Percentiles rank a stretch among this genome's conserved stretches.
phyloP scores from a whole-genome alignment of 2,797 vertebrate genomes.

The Phrynocephalus vlangalii region DNA sequence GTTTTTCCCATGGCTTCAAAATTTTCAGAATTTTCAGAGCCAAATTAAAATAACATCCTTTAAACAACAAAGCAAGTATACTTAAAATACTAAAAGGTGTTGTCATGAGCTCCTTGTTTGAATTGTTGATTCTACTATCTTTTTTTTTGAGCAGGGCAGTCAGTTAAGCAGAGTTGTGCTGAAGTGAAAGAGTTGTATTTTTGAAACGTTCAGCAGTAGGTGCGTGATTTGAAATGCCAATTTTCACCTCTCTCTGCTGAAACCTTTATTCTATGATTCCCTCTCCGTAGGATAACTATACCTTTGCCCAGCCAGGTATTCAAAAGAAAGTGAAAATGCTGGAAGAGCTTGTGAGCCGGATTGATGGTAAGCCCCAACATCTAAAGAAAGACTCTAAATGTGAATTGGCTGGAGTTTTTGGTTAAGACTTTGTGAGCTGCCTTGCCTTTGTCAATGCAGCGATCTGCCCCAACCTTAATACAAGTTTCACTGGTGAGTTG shows the following conservation, averaged over 20 bases:
- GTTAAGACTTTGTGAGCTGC: conserved; percentile 37
- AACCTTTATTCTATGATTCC: background rate
- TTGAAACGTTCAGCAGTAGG: background rate
- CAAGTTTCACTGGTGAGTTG: conserved; percentile 40
- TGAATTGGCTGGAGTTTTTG: conserved; percentile 42
- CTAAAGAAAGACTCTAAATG: conserved; percentile 16
- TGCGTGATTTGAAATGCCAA: background rate
- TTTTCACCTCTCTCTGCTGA: background rate
- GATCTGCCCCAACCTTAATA: conserved; percentile 36
- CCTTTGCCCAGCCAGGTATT: conserved; percentile 96
- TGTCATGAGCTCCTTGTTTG: background rate
- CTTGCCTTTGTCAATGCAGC: conserved; percentile 25
- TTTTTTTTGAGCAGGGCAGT: background rate
- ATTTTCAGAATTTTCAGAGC: background rate
- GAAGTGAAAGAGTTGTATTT: background rate
- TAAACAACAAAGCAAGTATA: background rate
- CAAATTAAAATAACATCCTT: background rate
- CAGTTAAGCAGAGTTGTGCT: background rate
- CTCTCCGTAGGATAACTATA: conserved; percentile 89
- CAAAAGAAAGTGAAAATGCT: conserved; percentile 94
- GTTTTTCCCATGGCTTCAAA: too few species aligned
- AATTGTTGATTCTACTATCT: background rate
- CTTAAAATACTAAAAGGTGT: background rate
- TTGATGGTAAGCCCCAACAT: conserved; percentile 88
- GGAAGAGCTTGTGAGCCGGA: conserved; percentile 94